Evolutionary conservation across 2,113 vertebrate genomes (phyloP).

Genomic region (Myrmecophaga tridactyla): DNA sequence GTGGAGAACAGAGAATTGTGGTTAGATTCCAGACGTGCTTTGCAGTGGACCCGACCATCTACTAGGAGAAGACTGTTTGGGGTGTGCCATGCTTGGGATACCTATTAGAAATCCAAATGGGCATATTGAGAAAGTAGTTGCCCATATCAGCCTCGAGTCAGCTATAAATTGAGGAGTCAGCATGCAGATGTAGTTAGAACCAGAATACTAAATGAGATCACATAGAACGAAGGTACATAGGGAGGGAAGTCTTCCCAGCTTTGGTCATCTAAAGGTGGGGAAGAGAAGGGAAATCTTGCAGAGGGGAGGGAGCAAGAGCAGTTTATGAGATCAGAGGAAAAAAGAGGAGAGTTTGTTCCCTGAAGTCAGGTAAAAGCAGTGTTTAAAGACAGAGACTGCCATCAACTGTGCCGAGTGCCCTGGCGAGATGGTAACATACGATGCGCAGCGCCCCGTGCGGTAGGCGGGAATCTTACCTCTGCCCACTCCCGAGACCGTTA

Average conservation of each 20-base stretch:
- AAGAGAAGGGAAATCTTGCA: background rate
- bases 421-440: background rate
- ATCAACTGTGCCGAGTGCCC: fast-evolving
- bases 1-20: background rate
- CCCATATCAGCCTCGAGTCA: background rate
- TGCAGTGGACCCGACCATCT: too few relatives aligned
- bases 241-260: background rate
- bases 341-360: background rate
- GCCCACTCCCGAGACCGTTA: background rate
- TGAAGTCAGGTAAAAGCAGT: background rate
- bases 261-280: background rate
- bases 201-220: too few relatives aligned
- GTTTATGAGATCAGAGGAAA: background rate
- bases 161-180: background rate
- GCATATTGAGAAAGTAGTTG: background rate
- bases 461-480: background rate
- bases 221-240: background rate
- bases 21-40: background rate
- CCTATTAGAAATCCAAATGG: background rate
- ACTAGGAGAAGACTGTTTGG: background rate
- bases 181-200: background rate
- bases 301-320: background rate
- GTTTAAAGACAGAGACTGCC: background rate
- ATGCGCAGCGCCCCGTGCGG: fast-evolving
- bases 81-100: too few relatives aligned